Percentiles rank a stretch among this genome's conserved stretches.
phyloP scores from a whole-genome alignment of 1,140 invertebrate genomes.

The Grapholita molesta region DNA sequence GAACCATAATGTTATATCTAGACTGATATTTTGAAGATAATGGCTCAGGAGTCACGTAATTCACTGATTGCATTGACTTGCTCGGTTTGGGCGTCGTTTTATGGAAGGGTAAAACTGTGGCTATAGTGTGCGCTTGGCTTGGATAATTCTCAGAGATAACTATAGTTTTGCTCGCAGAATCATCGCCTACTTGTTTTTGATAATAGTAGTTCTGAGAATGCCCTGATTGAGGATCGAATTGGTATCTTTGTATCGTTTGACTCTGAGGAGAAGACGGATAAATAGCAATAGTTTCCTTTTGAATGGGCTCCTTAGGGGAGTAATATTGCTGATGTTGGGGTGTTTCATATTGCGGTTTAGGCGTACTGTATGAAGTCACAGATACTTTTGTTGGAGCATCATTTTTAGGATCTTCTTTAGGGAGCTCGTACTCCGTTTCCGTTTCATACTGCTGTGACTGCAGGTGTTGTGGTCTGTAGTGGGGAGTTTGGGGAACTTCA shows the following conservation, averaged over 20 bases:
- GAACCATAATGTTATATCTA: conserved; percentile 61
- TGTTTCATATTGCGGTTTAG: neutral
- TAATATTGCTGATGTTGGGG: neutral
- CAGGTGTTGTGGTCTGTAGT: conserved; percentile 2
- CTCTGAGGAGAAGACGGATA: conserved; percentile 38
- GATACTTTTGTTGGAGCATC: conserved; percentile 20
- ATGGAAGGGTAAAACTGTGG: conserved; percentile 55
- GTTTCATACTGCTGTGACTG: conserved; percentile 12
- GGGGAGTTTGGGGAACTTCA: conserved; percentile 19
- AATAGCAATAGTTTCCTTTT: conserved; percentile 41
- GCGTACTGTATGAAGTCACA: neutral
- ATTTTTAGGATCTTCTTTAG: conserved; percentile 30
- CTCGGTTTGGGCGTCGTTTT: conserved; percentile 41
- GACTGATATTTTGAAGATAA: conserved; percentile 57
- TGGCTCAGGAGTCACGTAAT: conserved; percentile 63
- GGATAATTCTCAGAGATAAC: conserved; percentile 60
- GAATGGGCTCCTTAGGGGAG: conserved; percentile 26
- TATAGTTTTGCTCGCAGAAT: conserved; percentile 32
- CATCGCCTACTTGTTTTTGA: conserved; percentile 37
- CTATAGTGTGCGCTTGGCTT: conserved; percentile 63
- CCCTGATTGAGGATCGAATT: conserved; percentile 31
- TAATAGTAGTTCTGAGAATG: conserved; percentile 44
- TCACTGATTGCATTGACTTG: conserved; percentile 49
- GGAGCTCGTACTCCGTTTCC: conserved; percentile 19
- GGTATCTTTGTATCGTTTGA: conserved; percentile 40